Conservation (phyloP, 2,797 vertebrate species). For the Vespertilio murinus region DNA sequence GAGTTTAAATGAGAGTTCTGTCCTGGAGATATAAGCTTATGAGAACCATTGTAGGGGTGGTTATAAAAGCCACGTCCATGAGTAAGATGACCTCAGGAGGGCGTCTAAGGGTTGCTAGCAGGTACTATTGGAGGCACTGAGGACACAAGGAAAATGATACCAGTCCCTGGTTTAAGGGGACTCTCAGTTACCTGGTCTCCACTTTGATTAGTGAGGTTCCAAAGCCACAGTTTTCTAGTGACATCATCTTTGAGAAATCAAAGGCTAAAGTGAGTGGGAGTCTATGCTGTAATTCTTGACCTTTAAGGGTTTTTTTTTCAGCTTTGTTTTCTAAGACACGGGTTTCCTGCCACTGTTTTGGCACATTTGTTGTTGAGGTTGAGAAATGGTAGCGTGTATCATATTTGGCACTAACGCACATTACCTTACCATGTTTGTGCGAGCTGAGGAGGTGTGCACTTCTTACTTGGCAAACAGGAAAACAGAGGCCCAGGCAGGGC, state of each 20-base stretch:
- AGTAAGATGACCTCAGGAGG: neutral
- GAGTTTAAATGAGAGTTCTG: neutral
- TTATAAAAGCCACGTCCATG: neutral
- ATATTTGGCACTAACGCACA: conserved; percentile 59
- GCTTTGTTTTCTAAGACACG: conserved; percentile 62
- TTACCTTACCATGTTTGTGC: conserved; percentile 50
- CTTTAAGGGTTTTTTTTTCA: conserved; percentile 24
- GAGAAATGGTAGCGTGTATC: conserved; percentile 50
- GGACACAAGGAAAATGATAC: neutral
- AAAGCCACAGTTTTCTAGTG: conserved; percentile 5
- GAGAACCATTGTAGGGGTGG: neutral
- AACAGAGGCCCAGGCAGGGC: neutral
- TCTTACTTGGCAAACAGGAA: conserved; percentile 49
- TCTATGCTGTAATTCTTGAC: conserved; percentile 57
- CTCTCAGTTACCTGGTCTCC: neutral
- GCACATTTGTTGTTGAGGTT: conserved; percentile 61
- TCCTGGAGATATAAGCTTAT: neutral
- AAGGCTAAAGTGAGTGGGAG: conserved; percentile 59
- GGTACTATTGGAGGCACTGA: neutral
- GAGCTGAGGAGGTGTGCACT: conserved; percentile 23
- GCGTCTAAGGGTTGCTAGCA: neutral
- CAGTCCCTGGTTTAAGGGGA: neutral
- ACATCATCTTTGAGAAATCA: conserved; percentile 58
- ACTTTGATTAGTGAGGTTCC: conserved; percentile 8
- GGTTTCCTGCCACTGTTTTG: conserved; percentile 74